Conservation (phyloP, 2,113 vertebrate species). For the Phalacrocorax aristotelis region DNA sequence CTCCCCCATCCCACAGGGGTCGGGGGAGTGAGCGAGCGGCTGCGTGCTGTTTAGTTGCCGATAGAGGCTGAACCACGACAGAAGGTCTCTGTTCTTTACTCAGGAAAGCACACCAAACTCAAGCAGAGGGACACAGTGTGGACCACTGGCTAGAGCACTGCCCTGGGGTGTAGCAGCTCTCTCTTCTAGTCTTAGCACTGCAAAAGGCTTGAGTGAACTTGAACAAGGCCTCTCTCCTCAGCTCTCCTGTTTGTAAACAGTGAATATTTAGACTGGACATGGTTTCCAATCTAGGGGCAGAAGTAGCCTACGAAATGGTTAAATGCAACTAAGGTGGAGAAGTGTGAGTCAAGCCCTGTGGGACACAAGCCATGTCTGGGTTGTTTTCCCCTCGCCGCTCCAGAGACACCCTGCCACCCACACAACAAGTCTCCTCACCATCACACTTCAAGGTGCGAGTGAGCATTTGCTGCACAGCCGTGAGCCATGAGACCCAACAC, state of each 20-base stretch:
- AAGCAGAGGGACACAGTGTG: background rate
- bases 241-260: background rate
- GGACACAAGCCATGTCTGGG: background rate
- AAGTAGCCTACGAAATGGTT: background rate
- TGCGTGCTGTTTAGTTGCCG: too few relatives aligned
- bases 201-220: background rate
- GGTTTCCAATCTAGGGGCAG: background rate
- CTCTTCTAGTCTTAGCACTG: background rate
- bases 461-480: background rate
- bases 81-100: background rate
- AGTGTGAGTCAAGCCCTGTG: background rate
- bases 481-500: background rate
- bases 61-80: too few relatives aligned
- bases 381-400: background rate
- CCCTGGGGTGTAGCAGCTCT: background rate
- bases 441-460: background rate
- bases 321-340: background rate
- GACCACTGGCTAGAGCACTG: background rate
- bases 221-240: background rate
- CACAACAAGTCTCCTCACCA: fast-evolving
- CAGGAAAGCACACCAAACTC: background rate
- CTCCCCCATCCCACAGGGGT: too few relatives aligned
- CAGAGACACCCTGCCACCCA: background rate
- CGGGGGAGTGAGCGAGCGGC: too few relatives aligned
- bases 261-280: background rate